Percentiles rank a stretch among this genome's conserved stretches.
phyloP scores from a whole-genome alignment of 2,113 vertebrate species.

The Anolis sagrei region DNA sequence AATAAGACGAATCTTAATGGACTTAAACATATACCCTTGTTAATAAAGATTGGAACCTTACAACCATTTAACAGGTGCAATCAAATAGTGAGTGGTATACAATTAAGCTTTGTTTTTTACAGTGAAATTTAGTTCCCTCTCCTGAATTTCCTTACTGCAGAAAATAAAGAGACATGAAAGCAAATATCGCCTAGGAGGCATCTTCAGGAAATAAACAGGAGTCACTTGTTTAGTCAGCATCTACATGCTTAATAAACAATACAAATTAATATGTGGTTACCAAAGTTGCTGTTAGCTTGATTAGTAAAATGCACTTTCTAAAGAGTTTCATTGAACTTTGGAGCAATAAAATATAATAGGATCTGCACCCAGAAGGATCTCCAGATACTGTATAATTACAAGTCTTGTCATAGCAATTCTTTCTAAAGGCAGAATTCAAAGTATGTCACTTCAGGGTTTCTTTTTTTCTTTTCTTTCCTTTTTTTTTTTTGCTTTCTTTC shows the following conservation, averaged over 20 bases:
- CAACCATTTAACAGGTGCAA: slow-evolving; percentile 48
- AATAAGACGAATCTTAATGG: slow-evolving; percentile 72
- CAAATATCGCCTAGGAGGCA: slow-evolving; percentile 43
- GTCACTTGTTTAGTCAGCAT: slow-evolving; percentile 65
- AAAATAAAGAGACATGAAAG: slow-evolving; percentile 36
- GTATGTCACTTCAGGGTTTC: slow-evolving; percentile 3
- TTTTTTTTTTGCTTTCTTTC: too few species aligned
- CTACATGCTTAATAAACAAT: slow-evolving; percentile 64
- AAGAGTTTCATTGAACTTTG: slow-evolving; percentile 50
- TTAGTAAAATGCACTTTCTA: slow-evolving; percentile 53
- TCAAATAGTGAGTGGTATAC: slow-evolving; percentile 44
- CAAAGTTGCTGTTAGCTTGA: slow-evolving; percentile 47
- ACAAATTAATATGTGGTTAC: slow-evolving; percentile 52
- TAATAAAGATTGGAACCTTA: slow-evolving; percentile 57
- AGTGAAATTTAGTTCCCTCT: slow-evolving; percentile 34
- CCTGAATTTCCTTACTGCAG: slow-evolving; percentile 35
- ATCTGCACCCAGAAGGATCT: slow-evolving; percentile 43
- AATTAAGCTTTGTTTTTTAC: slow-evolving; percentile 52
- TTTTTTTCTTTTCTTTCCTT: not conserved
- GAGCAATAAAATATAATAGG: slow-evolving; percentile 61
- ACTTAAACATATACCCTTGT: slow-evolving; percentile 50
- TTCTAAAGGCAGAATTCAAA: slow-evolving; percentile 39
- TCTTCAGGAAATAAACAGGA: slow-evolving; percentile 60
- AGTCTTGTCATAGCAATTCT: slow-evolving; percentile 42
- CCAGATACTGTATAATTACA: slow-evolving; percentile 50